These are phyloP conservation scores for Girardinus metallicus DNA, from an alignment of 2,797 vertebrate genomes.

Conservation along the genomic window DNA sequence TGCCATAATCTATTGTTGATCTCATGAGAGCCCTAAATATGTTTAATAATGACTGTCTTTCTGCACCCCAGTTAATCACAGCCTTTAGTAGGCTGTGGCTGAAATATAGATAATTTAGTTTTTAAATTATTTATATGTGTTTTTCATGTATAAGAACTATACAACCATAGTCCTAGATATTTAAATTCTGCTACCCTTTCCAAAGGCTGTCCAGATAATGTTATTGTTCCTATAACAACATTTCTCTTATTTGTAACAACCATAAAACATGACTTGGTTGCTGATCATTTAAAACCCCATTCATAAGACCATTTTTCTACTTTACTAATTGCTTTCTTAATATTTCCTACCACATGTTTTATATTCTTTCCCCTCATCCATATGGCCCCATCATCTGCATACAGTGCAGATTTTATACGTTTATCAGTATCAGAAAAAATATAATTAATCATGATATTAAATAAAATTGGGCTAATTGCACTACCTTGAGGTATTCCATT, in stretches of 20 bases:
- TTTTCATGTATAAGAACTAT: too few species aligned
- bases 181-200: too few species aligned
- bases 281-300: slow-evolving; percentile 2
- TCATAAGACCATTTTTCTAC: neutral
- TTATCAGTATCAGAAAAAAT: neutral
- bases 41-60: too few species aligned
- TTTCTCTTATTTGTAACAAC: neutral
- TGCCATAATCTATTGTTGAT: too few species aligned
- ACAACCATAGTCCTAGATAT: too few species aligned
- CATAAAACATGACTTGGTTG: neutral
- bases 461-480: neutral
- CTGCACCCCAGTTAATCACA: too few species aligned
- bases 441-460: neutral
- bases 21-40: too few species aligned
- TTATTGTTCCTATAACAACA: neutral
- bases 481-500: too few species aligned
- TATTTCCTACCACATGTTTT: neutral
- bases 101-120: too few species aligned
- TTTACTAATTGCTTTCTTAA: neutral
- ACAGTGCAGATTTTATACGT: neutral
- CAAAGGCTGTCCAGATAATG: too few species aligned
- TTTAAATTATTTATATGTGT: too few species aligned
- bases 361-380: neutral
- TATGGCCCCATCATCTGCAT: neutral
- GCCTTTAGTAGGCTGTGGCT: too few species aligned